Evolutionary conservation across 2,113 vertebrate species (phyloP).

Genomic region (Chaenogobius annularis): DNA sequence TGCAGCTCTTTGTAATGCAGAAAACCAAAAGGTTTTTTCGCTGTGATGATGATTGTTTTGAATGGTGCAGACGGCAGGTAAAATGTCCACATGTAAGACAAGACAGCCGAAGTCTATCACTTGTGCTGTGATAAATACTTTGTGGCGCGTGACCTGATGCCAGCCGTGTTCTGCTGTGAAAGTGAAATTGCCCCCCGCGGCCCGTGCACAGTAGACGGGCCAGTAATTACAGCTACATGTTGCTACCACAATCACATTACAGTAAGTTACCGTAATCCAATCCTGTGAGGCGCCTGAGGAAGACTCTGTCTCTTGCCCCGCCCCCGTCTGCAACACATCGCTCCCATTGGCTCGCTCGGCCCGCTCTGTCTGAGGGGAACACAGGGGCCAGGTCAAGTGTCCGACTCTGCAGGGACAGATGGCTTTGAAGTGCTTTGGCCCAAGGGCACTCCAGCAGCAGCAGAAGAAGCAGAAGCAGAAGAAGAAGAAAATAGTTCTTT

Average conservation of each 20-base stretch:
- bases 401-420: conserved; percentile 61
- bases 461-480: not conserved
- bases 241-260: conserved; percentile 53
- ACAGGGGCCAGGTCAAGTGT: conserved; percentile 54
- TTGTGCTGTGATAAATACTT: too few relatives aligned
- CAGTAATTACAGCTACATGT: conserved; percentile 12
- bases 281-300: conserved; percentile 5
- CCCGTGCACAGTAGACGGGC: not conserved
- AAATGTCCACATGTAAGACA: too few relatives aligned
- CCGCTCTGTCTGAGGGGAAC: conserved; percentile 42
- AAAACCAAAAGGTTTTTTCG: too few relatives aligned
- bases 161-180: conserved; percentile 3
- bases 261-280: conserved; percentile 71
- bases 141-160: not conserved
- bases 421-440: conserved; percentile 66
- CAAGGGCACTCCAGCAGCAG: conserved; percentile 65
- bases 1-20: too few relatives aligned
- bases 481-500: too few relatives aligned
- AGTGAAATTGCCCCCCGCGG: conserved; percentile 21
- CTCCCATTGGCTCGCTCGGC: conserved; percentile 48
- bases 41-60: too few relatives aligned
- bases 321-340: conserved; percentile 27
- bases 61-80: too few relatives aligned
- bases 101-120: too few relatives aligned
- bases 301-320: conserved; percentile 50